These are phyloP conservation scores for Acromyrmex charruanus DNA, from an alignment of 1,140 invertebrate species.

Conservation along the genomic window DNA sequence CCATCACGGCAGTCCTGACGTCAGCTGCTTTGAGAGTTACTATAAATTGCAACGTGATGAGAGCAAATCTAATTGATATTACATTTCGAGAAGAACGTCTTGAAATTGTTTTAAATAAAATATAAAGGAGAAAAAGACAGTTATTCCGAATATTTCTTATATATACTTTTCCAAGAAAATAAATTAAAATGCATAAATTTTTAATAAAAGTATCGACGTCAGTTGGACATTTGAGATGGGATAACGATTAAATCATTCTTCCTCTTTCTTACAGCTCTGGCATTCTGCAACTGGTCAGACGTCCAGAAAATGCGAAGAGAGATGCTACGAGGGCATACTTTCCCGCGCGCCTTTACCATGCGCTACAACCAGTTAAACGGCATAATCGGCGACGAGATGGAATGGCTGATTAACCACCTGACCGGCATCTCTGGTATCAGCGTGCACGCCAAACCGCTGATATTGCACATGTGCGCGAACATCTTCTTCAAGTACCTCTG, in stretches of 20 bases:
- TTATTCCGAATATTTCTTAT: not conserved
- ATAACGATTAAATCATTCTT: not conserved
- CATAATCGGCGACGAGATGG: constrained; percentile 89
- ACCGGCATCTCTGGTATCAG: constrained; percentile 77
- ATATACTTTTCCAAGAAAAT: not conserved
- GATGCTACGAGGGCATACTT: constrained; percentile 92
- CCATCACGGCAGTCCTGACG: not conserved
- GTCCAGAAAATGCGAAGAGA: constrained; percentile 93
- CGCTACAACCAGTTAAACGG: constrained; percentile 90
- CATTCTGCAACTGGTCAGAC: constrained; percentile 95
- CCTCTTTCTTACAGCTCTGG: constrained; percentile 89
- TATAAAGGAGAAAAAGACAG: not conserved
- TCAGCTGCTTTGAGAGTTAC: constrained; percentile 27
- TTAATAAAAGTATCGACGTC: not conserved
- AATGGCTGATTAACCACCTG: constrained; percentile 88
- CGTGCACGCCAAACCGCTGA: constrained; percentile 87
- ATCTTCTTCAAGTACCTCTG: constrained; percentile 96
- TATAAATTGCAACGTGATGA: not conserved
- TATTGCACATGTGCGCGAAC: constrained; percentile 92
- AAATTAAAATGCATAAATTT: constrained; percentile 6
- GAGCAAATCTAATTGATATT: not conserved
- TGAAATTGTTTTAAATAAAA: not conserved
- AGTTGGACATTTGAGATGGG: not conserved
- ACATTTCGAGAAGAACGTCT: not conserved
- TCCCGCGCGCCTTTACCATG: constrained; percentile 91